A percentile compares a stretch with the other conserved stretches of the same genome.
These are phyloP conservation scores for Lapara coniferarum DNA, from an alignment of 2,888 invertebrate genomes.

Conservation along the genomic window DNA sequence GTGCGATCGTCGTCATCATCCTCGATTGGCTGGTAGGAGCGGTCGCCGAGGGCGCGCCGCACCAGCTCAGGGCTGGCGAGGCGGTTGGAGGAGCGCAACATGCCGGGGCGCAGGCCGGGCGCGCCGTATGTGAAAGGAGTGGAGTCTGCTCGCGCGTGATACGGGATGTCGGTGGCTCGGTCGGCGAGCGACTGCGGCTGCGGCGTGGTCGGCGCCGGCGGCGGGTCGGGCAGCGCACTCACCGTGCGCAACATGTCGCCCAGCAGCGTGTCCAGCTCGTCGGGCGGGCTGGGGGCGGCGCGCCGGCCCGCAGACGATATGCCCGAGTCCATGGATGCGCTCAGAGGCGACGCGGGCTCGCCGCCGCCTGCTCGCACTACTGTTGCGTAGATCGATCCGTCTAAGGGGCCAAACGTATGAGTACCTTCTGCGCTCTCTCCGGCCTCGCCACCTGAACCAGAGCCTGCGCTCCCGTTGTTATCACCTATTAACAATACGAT, in stretches of 20 bases:
- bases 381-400: constrained; percentile 95
- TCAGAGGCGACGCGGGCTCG: constrained; percentile 87
- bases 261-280: constrained; percentile 92
- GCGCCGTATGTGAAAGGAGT: constrained; percentile 95
- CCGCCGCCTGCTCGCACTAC: constrained; percentile 79
- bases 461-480: constrained; percentile 81
- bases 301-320: constrained; percentile 90
- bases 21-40: constrained; percentile 68
- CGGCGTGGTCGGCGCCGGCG: constrained; percentile 51
- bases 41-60: constrained; percentile 86
- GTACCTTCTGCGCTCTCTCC: constrained; percentile 75
- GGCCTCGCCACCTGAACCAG: constrained; percentile 74
- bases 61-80: constrained; percentile 93
- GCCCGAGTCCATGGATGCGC: constrained; percentile 95
- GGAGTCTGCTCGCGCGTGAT: constrained; percentile 95
- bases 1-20: constrained; percentile 73
- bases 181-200: constrained; percentile 77
- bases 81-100: constrained; percentile 88
- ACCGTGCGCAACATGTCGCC: constrained; percentile 94
- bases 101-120: constrained; percentile 82
- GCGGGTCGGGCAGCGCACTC: constrained; percentile 89
- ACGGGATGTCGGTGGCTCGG: constrained; percentile 87
- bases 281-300: constrained; percentile 80
- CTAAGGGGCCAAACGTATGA: constrained; percentile 93
- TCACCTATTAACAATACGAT: constrained; percentile 71